A percentile compares a stretch with the other conserved stretches of the same genome.
These are phyloP conservation scores for Sigmodon hispidus DNA, from an alignment of 2,113 vertebrate species.

Conservation along the genomic window DNA sequence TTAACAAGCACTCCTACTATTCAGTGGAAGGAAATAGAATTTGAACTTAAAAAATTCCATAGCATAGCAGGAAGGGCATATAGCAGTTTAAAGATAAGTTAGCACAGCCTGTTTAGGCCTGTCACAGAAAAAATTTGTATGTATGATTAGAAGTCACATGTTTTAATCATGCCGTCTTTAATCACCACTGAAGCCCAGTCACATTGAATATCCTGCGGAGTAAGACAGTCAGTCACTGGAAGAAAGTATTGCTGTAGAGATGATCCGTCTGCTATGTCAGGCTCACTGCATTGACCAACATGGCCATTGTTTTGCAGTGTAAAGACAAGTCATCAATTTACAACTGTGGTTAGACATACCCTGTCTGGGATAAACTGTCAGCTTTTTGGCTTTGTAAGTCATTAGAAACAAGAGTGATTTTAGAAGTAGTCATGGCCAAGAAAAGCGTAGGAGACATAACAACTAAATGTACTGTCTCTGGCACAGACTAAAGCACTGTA, in stretches of 20 bases:
- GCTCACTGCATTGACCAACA: background rate
- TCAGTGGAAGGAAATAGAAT: slow-evolving; percentile 60
- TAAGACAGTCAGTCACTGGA: background rate
- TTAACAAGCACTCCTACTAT: slow-evolving; percentile 65
- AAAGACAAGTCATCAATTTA: background rate
- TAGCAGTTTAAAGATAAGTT: background rate
- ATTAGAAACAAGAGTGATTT: background rate
- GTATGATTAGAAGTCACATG: background rate
- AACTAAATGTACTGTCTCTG: background rate
- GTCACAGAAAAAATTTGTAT: background rate
- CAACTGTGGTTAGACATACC: background rate
- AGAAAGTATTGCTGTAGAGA: background rate
- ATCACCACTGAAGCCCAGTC: background rate
- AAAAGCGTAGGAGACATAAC: background rate
- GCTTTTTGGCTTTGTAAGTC: slow-evolving; percentile 31
- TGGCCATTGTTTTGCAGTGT: background rate
- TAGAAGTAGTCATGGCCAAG: background rate
- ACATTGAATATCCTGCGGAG: background rate
- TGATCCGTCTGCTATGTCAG: background rate
- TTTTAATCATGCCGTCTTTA: background rate
- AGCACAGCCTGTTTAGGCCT: background rate
- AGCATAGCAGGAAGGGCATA: background rate
- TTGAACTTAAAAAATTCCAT: slow-evolving; percentile 62
- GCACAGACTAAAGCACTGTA: background rate
- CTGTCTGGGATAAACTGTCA: background rate